Conservation (phyloP, 2,888 invertebrate genomes). For the Stenichneumon culpator region DNA sequence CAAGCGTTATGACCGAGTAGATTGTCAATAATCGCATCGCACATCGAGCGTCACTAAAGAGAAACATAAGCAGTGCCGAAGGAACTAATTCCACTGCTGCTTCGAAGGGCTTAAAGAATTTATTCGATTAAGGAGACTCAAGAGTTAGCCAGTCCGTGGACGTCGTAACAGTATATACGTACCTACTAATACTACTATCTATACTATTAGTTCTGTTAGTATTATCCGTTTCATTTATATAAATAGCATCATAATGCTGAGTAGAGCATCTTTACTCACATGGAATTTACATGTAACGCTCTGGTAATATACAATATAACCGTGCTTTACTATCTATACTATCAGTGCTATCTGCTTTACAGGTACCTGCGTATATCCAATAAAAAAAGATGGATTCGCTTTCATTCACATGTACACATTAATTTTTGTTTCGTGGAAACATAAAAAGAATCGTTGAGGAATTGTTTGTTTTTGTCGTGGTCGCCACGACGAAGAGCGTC, state of each 20-base stretch:
- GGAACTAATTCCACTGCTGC: not conserved
- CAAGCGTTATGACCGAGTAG: too few relatives aligned
- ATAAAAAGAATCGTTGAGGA: not conserved
- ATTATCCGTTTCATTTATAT: not conserved
- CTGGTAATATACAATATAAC: too few relatives aligned
- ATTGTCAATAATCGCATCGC: too few relatives aligned
- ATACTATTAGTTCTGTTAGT: not conserved
- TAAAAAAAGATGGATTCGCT: not conserved
- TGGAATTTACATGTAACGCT: too few relatives aligned
- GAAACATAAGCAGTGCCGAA: slow-evolving; percentile 1
- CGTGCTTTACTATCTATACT: not conserved
- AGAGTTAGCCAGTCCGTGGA: not conserved
- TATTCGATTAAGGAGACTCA: slow-evolving; percentile 32
- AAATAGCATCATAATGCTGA: too few relatives aligned
- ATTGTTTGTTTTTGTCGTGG: not conserved
- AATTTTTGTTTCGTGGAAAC: not conserved
- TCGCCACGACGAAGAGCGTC: not conserved
- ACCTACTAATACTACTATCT: not conserved
- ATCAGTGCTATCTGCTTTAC: not conserved
- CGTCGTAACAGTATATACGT: not conserved
- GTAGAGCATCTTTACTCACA: too few relatives aligned
- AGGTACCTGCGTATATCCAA: slow-evolving; percentile 8
- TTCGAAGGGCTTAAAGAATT: slow-evolving; percentile 37
- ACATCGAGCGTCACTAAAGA: too few relatives aligned
- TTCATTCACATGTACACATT: not conserved